These are phyloP conservation scores for Varanus salvator DNA, from an alignment of 2,113 vertebrate species.

Conservation along the genomic window DNA sequence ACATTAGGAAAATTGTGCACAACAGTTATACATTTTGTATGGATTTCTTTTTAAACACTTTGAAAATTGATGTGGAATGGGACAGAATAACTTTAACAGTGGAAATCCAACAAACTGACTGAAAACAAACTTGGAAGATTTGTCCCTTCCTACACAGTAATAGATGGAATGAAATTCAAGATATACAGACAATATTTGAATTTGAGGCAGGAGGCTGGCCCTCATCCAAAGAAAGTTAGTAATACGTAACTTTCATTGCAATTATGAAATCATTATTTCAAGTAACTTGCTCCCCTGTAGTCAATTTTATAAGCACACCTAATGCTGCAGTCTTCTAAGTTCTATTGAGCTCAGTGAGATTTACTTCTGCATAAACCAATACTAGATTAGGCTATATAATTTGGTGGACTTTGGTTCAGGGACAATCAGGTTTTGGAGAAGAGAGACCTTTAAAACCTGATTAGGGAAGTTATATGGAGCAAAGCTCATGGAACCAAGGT, in stretches of 20 bases:
- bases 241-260: not conserved
- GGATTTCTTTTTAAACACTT: no score
- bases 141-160: not conserved
- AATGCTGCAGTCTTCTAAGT: not conserved
- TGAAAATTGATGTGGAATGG: no score
- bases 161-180: not conserved
- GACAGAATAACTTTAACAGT: no score
- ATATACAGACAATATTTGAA: not conserved
- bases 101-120: no score
- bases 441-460: not conserved
- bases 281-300: not conserved
- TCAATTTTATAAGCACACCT: not conserved
- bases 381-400: not conserved
- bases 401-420: not conserved
- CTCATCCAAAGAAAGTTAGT: not conserved
- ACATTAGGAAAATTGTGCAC: no score
- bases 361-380: not conserved
- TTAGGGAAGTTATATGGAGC: not conserved
- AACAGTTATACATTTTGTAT: no score
- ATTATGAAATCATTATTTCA: not conserved
- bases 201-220: not conserved
- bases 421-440: slow-evolving; percentile 11
- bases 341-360: not conserved
- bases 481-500: no score
- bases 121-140: no score